A percentile compares a stretch with the other conserved stretches of the same genome.
phyloP scores from a whole-genome alignment of 1,140 invertebrate genomes.

The Oedothorax gibbosus region DNA sequence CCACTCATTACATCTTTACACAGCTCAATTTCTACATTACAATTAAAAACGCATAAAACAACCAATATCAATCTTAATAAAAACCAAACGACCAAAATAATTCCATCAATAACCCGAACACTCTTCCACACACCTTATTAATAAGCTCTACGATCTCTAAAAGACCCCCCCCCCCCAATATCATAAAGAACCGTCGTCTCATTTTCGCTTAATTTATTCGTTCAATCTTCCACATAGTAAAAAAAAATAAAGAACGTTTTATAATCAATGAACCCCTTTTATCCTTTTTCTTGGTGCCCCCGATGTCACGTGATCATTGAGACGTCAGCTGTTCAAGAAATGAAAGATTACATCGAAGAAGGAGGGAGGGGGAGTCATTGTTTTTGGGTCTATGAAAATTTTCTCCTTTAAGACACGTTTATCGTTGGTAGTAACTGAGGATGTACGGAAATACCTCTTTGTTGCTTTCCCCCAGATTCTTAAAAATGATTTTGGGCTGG shows the following conservation, averaged over 20 bases:
- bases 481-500: too few relatives aligned
- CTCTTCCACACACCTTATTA: too few relatives aligned
- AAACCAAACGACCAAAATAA: too few relatives aligned
- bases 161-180: not conserved
- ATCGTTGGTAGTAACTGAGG: not conserved
- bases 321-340: conserved; percentile 58
- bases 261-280: conserved; percentile 37
- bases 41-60: too few relatives aligned
- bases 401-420: conserved; percentile 45
- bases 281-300: not conserved
- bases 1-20: too few relatives aligned
- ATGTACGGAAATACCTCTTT: not conserved
- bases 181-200: not conserved
- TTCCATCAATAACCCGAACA: too few relatives aligned
- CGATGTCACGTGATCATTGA: conserved; percentile 55
- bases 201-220: conserved; percentile 20
- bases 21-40: too few relatives aligned
- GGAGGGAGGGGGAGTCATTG: conserved; percentile 31
- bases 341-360: conserved; percentile 45
- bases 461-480: too few relatives aligned
- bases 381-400: conserved; percentile 20
- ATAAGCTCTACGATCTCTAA: not conserved
- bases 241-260: conserved; percentile 25
- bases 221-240: conserved; percentile 16
- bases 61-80: too few relatives aligned